Evolutionary conservation across 2,113 vertebrate genomes (phyloP).

Genomic region (Scortum barcoo): DNA sequence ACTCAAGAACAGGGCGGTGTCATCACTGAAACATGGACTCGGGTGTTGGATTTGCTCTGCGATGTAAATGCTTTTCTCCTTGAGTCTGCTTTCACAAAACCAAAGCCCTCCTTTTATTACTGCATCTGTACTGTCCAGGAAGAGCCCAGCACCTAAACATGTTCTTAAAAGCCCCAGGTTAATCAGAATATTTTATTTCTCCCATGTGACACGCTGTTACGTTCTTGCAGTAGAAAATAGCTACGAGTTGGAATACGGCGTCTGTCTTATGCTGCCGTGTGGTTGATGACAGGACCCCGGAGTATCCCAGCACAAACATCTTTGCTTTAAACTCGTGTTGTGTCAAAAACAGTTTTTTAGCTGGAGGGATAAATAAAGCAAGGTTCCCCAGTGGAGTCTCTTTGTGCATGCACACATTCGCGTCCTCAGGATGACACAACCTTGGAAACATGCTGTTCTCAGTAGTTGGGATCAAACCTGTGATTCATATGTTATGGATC

Average conservation of each 20-base stretch:
- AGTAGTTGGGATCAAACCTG: background rate
- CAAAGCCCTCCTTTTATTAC: background rate
- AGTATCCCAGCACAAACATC: background rate
- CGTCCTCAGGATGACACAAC: background rate
- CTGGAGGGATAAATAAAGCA: background rate
- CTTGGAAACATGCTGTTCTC: background rate
- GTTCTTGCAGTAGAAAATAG: background rate
- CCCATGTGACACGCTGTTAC: background rate
- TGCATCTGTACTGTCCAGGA: background rate
- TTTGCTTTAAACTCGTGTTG: background rate
- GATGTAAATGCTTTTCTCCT: background rate
- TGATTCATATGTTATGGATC: slow-evolving; percentile 3
- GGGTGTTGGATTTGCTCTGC: background rate
- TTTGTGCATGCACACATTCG: background rate
- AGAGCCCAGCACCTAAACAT: background rate
- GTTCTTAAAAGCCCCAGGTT: background rate
- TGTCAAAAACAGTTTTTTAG: background rate
- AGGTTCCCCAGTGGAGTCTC: background rate
- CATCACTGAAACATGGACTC: background rate
- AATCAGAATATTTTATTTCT: no score
- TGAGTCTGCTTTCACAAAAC: background rate
- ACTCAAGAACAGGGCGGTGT: background rate
- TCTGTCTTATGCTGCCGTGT: background rate
- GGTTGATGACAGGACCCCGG: background rate
- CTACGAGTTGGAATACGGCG: background rate